Percentiles rank a stretch among this genome's conserved stretches.
Evolutionary conservation across 2,113 vertebrate genomes (phyloP).

Genomic region (Cygnus buccinator): DNA sequence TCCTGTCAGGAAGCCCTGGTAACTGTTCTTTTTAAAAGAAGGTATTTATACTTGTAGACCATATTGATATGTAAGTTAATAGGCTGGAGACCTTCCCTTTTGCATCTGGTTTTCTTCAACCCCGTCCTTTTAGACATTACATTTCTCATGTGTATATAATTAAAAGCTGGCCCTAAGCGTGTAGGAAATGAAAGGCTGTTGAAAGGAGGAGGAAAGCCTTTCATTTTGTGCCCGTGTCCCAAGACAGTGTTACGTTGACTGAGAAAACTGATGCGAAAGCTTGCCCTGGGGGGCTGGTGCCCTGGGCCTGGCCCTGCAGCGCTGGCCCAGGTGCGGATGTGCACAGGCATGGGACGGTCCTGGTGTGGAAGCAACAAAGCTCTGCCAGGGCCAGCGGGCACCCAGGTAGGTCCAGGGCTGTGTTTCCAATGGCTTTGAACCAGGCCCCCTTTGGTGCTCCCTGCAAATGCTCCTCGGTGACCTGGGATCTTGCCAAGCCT

Average conservation of each 20-base stretch:
- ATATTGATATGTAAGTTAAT: not conserved
- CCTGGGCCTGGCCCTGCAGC: too few species aligned
- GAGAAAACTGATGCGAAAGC: too few species aligned
- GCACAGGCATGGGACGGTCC: too few species aligned
- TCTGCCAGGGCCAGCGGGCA: not conserved
- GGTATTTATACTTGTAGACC: not conserved
- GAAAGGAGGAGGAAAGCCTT: fast-evolving
- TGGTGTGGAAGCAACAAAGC: too few species aligned
- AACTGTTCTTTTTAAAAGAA: not conserved
- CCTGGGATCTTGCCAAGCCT: not conserved
- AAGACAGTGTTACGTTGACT: fast-evolving
- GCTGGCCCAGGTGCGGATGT: too few species aligned
- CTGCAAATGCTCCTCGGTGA: fast-evolving
- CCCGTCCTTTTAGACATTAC: not conserved
- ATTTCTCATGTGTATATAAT: not conserved
- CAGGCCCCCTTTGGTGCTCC: not conserved
- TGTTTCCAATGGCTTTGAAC: not conserved
- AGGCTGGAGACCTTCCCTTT: not conserved
- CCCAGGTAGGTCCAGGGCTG: fast-evolving
- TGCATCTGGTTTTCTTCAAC: not conserved
- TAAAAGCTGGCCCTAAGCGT: not conserved
- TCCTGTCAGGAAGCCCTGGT: not conserved
- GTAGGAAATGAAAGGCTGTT: fast-evolving
- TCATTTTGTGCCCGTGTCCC: not conserved
- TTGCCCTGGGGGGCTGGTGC: not conserved